These are phyloP conservation scores for Dasypogon diadema DNA, from an alignment of 2,888 invertebrate genomes.

Conservation along the genomic window DNA sequence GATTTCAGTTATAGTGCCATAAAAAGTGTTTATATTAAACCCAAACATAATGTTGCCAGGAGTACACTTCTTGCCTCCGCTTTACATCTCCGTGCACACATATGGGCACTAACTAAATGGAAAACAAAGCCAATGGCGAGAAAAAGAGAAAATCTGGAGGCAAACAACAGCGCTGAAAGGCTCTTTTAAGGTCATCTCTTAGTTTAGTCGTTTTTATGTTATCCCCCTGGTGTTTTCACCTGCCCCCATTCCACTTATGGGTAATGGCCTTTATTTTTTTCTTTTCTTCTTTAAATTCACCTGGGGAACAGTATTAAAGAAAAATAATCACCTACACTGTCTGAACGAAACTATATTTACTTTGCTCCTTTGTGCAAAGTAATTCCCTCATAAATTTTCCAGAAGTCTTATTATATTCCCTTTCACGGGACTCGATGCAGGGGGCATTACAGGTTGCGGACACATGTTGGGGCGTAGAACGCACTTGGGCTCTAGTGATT, in stretches of 20 bases:
- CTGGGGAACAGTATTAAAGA: slow-evolving; percentile 56
- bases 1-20: slow-evolving; percentile 56
- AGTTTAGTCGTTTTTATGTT: slow-evolving; percentile 51
- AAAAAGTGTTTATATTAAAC: slow-evolving; percentile 56
- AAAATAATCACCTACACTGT: slow-evolving; percentile 56
- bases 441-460: slow-evolving; percentile 11
- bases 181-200: slow-evolving; percentile 55
- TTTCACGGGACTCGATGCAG: neutral
- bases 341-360: slow-evolving; percentile 52
- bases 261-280: slow-evolving; percentile 48
- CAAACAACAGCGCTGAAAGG: slow-evolving; percentile 53
- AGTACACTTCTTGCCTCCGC: slow-evolving; percentile 19
- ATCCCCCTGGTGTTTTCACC: slow-evolving; percentile 52
- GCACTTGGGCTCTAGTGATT: slow-evolving; percentile 41
- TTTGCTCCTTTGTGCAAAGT: slow-evolving; percentile 52
- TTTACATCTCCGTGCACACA: slow-evolving; percentile 11
- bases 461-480: slow-evolving; percentile 32
- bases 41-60: slow-evolving; percentile 40
- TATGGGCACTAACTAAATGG: slow-evolving; percentile 36
- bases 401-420: slow-evolving; percentile 50
- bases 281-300: slow-evolving; percentile 53
- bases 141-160: slow-evolving; percentile 37
- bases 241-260: slow-evolving; percentile 46
- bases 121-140: slow-evolving; percentile 40
- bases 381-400: slow-evolving; percentile 55